Base-by-base conservation (phyloP, 2,888 invertebrate genomes). In the Xanthia togata region DNA sequence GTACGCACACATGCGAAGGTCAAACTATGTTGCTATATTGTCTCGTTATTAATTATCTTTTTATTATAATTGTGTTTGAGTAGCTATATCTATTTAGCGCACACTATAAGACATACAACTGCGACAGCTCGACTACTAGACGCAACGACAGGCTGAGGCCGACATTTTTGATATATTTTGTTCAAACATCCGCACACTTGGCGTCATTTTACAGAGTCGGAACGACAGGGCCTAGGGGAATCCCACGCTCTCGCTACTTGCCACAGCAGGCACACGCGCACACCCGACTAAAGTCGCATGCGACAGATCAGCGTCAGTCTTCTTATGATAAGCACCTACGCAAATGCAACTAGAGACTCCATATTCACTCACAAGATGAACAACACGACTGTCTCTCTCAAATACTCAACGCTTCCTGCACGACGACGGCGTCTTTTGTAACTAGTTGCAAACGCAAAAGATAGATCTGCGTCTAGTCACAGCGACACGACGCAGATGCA, bases 1-100 rank as follows among this genome's bases (percentile, higher is more conserved):
- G 44, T 63, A 47, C 60, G 68, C 73, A 79, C 68, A 72, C 44
- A 59, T 20, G 57, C 53, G 38, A 60, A n/a, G 9, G 38, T 71
- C 23, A 20, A 63, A 65, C 60, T 68, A 44, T 47, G 26, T 50
- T 69, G 41, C 35, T 70, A 38, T 26, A 35, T 50, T 50, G 65
- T 4, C 31, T n/a, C 55, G 53, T 60, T n/a, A 68, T 77, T 77
- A 62, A 55, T 55, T 67, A 35, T 44, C 41, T 60, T 53, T 68
- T 67, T 50, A 50, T 20, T 65, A 76, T 17, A 41, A 76, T 74
- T 50, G 44, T 35, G 47, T 75, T 74, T 12, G 12, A 44, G 53
- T 60, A 26, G 31, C 50, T n/a, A 44, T 59, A 62, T 57, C 35
- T 47, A 20, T 23, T 20, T 41, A n/a, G 17, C 20, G 20, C 41